Evolutionary conservation across 1,140 invertebrate genomes (phyloP).

Genomic region (Stegodyphus mimosarum): DNA sequence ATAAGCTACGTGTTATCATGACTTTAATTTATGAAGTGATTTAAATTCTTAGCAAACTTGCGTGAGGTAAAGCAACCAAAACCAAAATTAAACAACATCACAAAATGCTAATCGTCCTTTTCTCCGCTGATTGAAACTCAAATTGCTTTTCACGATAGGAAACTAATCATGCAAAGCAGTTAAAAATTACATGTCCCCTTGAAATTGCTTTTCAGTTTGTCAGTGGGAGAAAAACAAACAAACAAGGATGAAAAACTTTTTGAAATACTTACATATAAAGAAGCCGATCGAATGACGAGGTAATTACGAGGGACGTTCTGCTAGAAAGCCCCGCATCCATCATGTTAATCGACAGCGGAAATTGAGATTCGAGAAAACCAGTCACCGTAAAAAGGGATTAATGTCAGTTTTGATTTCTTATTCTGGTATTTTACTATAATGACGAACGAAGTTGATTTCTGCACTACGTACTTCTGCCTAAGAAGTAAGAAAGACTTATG

Average conservation of each 20-base stretch:
- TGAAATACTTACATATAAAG: not conserved
- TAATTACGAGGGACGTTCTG: slow-evolving; percentile 11
- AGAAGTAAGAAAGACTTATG: too few relatives aligned
- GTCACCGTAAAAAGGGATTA: not conserved
- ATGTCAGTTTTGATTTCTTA: slow-evolving; percentile 13
- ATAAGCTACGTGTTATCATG: too few relatives aligned
- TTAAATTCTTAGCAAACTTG: too few relatives aligned
- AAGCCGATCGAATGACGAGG: slow-evolving; percentile 14
- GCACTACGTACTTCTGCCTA: too few relatives aligned
- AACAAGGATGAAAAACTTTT: not conserved
- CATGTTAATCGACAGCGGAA: slow-evolving; percentile 8
- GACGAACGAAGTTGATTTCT: too few relatives aligned
- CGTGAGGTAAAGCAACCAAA: too few relatives aligned
- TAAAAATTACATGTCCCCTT: slow-evolving; percentile 41
- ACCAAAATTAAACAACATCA: too few relatives aligned
- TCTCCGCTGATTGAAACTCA: slow-evolving; percentile 14
- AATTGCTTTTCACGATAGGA: not conserved
- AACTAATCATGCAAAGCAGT: slow-evolving; percentile 41
- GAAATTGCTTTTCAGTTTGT: slow-evolving; percentile 40
- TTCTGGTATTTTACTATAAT: too few relatives aligned
- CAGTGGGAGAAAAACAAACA: slow-evolving; percentile 11
- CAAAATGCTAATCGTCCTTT: not conserved
- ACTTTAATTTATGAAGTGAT: too few relatives aligned
- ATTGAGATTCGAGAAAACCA: slow-evolving; percentile 12
- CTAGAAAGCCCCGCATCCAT: slow-evolving; percentile 8